Percentiles rank a stretch among this genome's conserved stretches.
Evolutionary conservation across 2,113 vertebrate species (phyloP).

Genomic region (Nothobranchius furzeri): DNA sequence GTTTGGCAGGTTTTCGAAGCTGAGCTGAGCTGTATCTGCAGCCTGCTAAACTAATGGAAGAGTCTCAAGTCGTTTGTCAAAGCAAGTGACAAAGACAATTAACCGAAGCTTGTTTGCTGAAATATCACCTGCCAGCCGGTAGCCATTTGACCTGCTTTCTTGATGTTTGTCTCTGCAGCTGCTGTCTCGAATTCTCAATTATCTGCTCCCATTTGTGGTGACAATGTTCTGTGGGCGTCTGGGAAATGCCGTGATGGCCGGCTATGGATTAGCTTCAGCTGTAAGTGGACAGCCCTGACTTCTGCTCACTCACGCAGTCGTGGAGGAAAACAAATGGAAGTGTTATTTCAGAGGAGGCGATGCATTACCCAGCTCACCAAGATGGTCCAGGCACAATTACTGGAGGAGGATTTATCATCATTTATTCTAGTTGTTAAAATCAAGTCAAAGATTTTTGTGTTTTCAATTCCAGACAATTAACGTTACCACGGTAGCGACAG

Average conservation of each 20-base stretch:
- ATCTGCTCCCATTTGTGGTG: conserved; percentile 87
- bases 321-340: background rate
- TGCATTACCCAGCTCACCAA: conserved; percentile 2
- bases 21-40: background rate
- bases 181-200: conserved; percentile 85
- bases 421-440: no score
- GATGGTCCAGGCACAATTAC: no score
- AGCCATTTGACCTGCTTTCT: background rate
- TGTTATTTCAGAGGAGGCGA: background rate
- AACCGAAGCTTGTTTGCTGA: conserved; percentile 2
- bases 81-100: background rate
- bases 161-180: conserved; percentile 76
- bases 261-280: conserved; percentile 85
- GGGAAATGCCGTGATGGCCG: conserved; percentile 88
- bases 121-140: conserved; percentile 3
- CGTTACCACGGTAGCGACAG: conserved; percentile 83
- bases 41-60: background rate
- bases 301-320: background rate
- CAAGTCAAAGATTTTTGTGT: background rate
- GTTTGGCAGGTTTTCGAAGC: conserved; percentile 10
- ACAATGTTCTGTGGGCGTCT: conserved; percentile 92
- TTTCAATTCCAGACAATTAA: conserved; percentile 84
- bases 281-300: conserved; percentile 70
- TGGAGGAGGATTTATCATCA: no score
- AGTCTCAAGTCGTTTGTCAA: background rate